Evolutionary conservation across 2,113 vertebrate genomes (phyloP), one percentile per base, ranked within the genome.

Genomic region (Hipposideros armiger): DNA sequence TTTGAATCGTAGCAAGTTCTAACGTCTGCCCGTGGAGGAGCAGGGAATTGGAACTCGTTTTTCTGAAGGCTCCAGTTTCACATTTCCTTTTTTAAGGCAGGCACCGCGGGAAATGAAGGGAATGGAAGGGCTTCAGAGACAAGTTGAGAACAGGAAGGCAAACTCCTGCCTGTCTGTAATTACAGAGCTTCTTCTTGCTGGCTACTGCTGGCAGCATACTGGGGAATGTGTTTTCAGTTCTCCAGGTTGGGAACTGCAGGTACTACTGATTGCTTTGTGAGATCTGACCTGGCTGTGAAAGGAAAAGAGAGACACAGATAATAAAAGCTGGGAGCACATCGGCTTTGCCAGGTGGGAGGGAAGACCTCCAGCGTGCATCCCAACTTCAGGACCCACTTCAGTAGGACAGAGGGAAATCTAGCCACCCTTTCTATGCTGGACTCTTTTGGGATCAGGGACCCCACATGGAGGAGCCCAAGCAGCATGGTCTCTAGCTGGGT

Each of bases 71-170:
- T 45, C 74, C 10, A 50, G 87, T 45, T 76, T 96, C 81, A 58
- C 8, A 30, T 76, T 92, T 76, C 81, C 80, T 96, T 93, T 94
- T 81, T 52, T 88, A 94, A 94, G 80, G 54, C 84, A 81, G 80
- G 54, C 84, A 81, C 91, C 50, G 30, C 14, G 81, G 92, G 91
- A 95, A 81, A 94, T 30, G 95, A 89, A 87, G 85, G 90, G 86
- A 69, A 66, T 0, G 19, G 95, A 92, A 83, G 74, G 2, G 1
- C 81, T 93, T 93, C 74, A 81, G 3, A 36, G 94, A 72, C 62
- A 70, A 92, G 80, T 13, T 13, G 73, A 83, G 78, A 78, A 28
- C 52, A 67, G 26, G 42, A 77, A 14, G 2, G 11, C 74, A 87
- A 85, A 86, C 47, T 66, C 74, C n/a, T 78, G 88, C 28, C 0